A percentile compares a stretch with the other conserved stretches of the same genome.
Conservation (phyloP, 2,113 vertebrate genomes). For the Bos javanicus region DNA sequence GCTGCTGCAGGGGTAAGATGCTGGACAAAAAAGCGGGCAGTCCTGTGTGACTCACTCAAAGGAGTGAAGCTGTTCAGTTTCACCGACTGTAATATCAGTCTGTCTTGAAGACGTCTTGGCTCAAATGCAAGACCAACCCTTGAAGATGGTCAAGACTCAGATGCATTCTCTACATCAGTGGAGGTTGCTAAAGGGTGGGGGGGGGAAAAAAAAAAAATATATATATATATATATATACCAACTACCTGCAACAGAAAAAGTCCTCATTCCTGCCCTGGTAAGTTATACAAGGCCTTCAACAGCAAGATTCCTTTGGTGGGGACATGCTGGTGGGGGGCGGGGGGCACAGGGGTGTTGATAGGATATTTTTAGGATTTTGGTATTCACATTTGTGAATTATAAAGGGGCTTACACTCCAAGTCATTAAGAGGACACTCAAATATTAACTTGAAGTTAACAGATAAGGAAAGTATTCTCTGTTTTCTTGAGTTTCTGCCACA, state of each 20-base stretch:
- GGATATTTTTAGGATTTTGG: background rate
- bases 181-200: background rate
- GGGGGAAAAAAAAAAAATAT: background rate
- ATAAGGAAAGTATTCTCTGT: background rate
- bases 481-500: background rate
- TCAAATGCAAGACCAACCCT: background rate
- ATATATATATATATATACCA: background rate
- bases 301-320: background rate
- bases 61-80: background rate
- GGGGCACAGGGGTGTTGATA: fast-evolving
- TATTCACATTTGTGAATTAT: background rate
- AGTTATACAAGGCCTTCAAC: background rate
- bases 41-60: background rate
- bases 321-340: fast-evolving
- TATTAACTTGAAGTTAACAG: background rate
- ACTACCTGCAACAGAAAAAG: background rate
- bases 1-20: background rate
- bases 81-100: fast-evolving
- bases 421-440: background rate
- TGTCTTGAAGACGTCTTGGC: background rate
- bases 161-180: background rate
- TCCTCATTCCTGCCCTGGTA: background rate
- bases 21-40: background rate
- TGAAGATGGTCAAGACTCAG: background rate
- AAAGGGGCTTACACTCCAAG: background rate